Percentiles rank a stretch among this genome's conserved stretches.
These are phyloP conservation scores for Arbacia lixula DNA, from an alignment of 53 echinoderm and acorn worm genomes.

Conservation along the genomic window DNA sequence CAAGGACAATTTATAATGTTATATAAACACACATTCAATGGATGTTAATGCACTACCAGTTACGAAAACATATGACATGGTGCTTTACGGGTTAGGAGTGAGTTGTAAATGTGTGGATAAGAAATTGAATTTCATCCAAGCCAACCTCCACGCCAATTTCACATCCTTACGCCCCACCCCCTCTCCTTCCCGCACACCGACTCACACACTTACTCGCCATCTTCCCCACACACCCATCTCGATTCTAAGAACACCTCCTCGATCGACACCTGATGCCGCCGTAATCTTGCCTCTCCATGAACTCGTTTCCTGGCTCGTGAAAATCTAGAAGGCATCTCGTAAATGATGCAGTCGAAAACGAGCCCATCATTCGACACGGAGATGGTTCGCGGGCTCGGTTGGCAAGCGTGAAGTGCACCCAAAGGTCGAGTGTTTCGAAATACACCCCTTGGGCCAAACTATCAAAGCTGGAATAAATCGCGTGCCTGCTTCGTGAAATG, in stretches of 20 bases:
- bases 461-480: slow-evolving; percentile 41
- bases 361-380: slow-evolving; percentile 54
- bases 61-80: too few relatives aligned
- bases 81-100: too few relatives aligned
- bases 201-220: not conserved
- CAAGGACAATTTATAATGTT: too few relatives aligned
- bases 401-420: slow-evolving; percentile 52
- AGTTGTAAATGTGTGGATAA: too few relatives aligned
- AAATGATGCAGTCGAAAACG: slow-evolving; percentile 56
- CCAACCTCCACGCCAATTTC: too few relatives aligned
- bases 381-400: slow-evolving; percentile 38
- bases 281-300: slow-evolving; percentile 46
- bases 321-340: slow-evolving; percentile 40
- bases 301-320: slow-evolving; percentile 37
- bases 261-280: slow-evolving; percentile 25
- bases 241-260: slow-evolving; percentile 8
- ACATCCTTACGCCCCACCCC: not conserved
- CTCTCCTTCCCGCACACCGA: not conserved
- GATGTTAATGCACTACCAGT: too few relatives aligned
- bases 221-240: not conserved
- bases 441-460: slow-evolving; percentile 48
- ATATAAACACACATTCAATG: too few relatives aligned
- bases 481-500: not conserved
- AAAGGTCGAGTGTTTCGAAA: slow-evolving; percentile 45
- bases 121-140: too few relatives aligned